These are phyloP conservation scores for Drosophila kambysellisi DNA, from an alignment of 2,888 invertebrate species.

Conservation along the genomic window DNA sequence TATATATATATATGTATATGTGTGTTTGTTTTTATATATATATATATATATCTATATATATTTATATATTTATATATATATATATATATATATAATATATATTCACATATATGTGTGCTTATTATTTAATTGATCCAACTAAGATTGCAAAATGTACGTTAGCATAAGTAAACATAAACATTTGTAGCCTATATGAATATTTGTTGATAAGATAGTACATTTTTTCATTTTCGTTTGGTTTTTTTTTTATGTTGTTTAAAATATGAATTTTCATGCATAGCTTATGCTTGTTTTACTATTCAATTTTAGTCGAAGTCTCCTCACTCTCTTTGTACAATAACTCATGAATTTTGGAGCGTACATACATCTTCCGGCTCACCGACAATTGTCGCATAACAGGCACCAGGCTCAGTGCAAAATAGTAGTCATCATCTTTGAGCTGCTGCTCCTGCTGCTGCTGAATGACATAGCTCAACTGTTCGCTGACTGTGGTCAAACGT, in stretches of 20 bases:
- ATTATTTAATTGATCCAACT: constrained; percentile 18
- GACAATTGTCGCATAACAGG: constrained; percentile 67
- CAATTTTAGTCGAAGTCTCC: constrained; percentile 34
- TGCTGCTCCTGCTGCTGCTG: constrained; percentile 71
- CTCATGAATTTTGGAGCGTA: constrained; percentile 70
- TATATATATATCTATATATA: neutral
- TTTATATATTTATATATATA: neutral
- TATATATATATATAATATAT: neutral
- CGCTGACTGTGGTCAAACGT: constrained; percentile 63
- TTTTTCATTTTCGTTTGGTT: neutral
- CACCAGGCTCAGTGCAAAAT: constrained; percentile 67
- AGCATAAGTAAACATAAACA: constrained; percentile 28
- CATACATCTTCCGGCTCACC: constrained; percentile 64
- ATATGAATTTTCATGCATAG: constrained; percentile 12
- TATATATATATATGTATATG: neutral
- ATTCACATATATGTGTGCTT: constrained; percentile 23
- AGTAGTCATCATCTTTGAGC: constrained; percentile 67
- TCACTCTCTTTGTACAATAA: constrained; percentile 67
- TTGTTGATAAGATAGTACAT: constrained; percentile 24
- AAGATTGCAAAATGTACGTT: constrained; percentile 27
- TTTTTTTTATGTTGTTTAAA: constrained; percentile 12
- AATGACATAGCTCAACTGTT: constrained; percentile 66
- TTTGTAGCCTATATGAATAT: constrained; percentile 36
- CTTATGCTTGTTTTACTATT: constrained; percentile 31
- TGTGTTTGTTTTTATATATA: constrained; percentile 9